Evolutionary conservation across 1,140 invertebrate genomes (phyloP), one percentile per base, ranked within the genome.

Genomic region (Drosophila carrolli): DNA sequence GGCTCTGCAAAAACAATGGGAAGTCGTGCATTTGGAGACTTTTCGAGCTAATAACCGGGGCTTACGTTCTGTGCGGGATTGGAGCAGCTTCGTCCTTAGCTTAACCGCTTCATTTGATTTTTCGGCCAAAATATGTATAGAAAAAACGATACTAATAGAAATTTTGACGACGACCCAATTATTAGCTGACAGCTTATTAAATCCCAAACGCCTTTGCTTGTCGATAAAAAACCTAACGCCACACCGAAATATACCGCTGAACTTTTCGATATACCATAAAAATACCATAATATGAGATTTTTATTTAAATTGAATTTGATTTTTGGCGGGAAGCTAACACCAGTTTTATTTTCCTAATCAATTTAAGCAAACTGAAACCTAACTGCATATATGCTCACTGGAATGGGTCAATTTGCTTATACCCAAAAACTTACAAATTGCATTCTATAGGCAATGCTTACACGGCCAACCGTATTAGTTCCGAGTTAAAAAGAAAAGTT

Each of bases 111-210:
- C 29, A 60, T 70, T 40, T 41, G 40, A 51, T 58, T 70, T 48
- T n/a, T 29, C 37, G 16, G 19, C 51, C 53, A 50, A 75, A 83
- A 60, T 70, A 19, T 55, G 47, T 63, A 72, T 29, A 54, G 70
- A 56, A 57, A 70, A 81, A 73, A 68, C 63, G 43, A 61, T 83
- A 65, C 81, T 81, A 86, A 80, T 89, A 88, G 68, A 83, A 88
- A 88, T 88, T 88, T 86, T 88, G 79, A 71, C 65, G 67, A 62
- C 83, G 83, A 86, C 83, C 83, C 73, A 88, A 82, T 85, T 84
- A 83, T 71, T 80, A 67, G 76, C 53, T 85, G 81, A 80, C 81
- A 84, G 81, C 81, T 85, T 53, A 37, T 11, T 53, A 53, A 51
- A 53, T 53, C 50, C 50, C 50, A 37, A 53, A 19, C 50, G 50